A percentile compares a stretch with the other conserved stretches of the same genome.
These are phyloP conservation scores for Temnothorax longispinosus DNA, from an alignment of 1,140 invertebrate genomes.

Conservation along the genomic window DNA sequence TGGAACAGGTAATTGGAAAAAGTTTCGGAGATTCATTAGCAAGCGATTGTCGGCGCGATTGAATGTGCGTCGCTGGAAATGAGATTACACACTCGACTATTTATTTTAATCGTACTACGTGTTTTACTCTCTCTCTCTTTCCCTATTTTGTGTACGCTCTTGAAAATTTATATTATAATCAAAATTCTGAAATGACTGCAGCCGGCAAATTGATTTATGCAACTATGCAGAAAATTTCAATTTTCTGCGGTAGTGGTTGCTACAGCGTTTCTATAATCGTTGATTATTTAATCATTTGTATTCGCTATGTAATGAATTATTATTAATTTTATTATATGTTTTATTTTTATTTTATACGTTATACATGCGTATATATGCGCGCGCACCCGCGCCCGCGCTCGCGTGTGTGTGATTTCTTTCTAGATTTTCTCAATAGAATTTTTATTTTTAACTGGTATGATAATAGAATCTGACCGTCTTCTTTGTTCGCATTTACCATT, in stretches of 20 bases:
- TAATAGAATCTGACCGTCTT: neutral
- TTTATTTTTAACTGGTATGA: neutral
- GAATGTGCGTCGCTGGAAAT: neutral
- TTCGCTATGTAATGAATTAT: slow-evolving; percentile 1
- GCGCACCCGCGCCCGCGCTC: too few relatives aligned
- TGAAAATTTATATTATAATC: slow-evolving; percentile 43
- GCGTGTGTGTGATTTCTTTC: neutral
- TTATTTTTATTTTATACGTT: neutral
- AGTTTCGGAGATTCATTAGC: slow-evolving; percentile 63
- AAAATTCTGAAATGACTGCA: slow-evolving; percentile 24
- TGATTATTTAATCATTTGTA: slow-evolving; percentile 14
- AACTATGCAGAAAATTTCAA: slow-evolving; percentile 32
- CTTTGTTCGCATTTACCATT: slow-evolving; percentile 7
- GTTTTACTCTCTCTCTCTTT: neutral
- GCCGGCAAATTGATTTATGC: slow-evolving; percentile 38
- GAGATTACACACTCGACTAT: slow-evolving; percentile 20
- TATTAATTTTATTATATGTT: neutral
- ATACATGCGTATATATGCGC: neutral
- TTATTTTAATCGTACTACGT: slow-evolving; percentile 41
- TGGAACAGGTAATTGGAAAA: slow-evolving; percentile 53
- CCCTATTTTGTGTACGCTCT: neutral
- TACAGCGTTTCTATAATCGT: neutral
- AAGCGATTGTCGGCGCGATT: slow-evolving; percentile 17
- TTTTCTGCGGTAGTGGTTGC: neutral
- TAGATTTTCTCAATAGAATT: neutral